These are phyloP conservation scores for Gulo gulo DNA, from an alignment of 2,113 vertebrate genomes.

Conservation along the genomic window DNA sequence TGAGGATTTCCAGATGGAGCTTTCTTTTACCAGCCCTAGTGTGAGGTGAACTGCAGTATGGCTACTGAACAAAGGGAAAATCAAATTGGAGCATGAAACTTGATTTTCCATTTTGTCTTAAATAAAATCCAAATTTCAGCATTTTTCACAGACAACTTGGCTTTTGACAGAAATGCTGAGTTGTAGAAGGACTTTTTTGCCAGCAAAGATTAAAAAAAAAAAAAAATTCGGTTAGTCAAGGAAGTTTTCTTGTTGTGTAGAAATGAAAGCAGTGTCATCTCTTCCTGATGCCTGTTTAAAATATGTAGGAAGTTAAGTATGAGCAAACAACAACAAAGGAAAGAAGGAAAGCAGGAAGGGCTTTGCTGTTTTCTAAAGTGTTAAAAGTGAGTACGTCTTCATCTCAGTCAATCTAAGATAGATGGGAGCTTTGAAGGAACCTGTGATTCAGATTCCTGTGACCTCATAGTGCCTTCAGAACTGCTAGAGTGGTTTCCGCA, in stretches of 20 bases:
- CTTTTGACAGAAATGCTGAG: conserved; percentile 65
- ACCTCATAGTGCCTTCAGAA: not conserved
- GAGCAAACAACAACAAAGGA: not conserved
- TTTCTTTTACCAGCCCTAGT: conserved; percentile 9
- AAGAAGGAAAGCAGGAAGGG: not conserved
- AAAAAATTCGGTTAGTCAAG: not conserved
- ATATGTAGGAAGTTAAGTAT: not conserved
- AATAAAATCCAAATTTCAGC: conserved; percentile 54
- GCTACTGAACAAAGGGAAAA: conserved; percentile 44
- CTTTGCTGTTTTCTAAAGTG: not conserved
- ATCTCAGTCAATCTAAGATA: not conserved
- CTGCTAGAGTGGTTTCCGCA: not conserved
- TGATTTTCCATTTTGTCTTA: conserved; percentile 59
- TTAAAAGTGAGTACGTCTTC: not conserved
- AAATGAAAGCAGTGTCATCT: conserved; percentile 6
- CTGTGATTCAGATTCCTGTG: not conserved
- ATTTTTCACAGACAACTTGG: conserved; percentile 52
- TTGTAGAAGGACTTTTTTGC: conserved; percentile 14
- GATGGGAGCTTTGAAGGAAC: not conserved
- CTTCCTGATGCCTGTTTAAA: not conserved
- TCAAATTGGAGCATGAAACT: conserved; percentile 35
- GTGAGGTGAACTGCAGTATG: conserved; percentile 37
- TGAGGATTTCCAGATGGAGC: not conserved
- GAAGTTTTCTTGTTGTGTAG: not conserved
- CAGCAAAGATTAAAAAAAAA: not conserved